Conservation (phyloP, 2,888 invertebrate genomes). For the Loripinus fragilis region DNA sequence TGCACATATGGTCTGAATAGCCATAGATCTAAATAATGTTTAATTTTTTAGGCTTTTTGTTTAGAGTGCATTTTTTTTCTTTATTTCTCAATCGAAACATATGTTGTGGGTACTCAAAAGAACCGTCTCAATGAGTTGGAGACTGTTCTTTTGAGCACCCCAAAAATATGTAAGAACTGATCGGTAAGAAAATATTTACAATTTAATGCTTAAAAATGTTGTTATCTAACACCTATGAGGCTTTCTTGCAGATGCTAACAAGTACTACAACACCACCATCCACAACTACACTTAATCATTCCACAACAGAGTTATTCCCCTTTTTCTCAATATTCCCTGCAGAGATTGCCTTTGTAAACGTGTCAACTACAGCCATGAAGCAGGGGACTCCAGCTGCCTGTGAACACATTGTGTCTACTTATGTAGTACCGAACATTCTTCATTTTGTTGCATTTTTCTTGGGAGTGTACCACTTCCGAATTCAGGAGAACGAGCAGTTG, state of each 20-base stretch:
- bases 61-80: no score
- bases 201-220: no score
- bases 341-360: neutral
- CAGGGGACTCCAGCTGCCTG: constrained; percentile 62
- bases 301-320: constrained; percentile 43
- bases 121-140: neutral
- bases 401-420: constrained; percentile 82
- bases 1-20: no score
- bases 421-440: constrained; percentile 82
- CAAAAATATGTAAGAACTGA: no score
- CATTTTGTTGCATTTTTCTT: constrained; percentile 81
- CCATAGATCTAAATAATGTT: no score
- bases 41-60: no score
- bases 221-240: no score
- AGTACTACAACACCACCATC: constrained; percentile 31
- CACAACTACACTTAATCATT: constrained; percentile 33
- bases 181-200: no score
- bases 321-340: constrained; percentile 53
- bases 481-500: constrained; percentile 83
- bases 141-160: no score
- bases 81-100: neutral
- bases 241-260: constrained; percentile 33
- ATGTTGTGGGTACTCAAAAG: neutral
- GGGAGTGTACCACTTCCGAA: constrained; percentile 80
- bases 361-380: neutral